Evolutionary conservation across 2,888 invertebrate genomes (phyloP).

Genomic region (Trachelus stipa): DNA sequence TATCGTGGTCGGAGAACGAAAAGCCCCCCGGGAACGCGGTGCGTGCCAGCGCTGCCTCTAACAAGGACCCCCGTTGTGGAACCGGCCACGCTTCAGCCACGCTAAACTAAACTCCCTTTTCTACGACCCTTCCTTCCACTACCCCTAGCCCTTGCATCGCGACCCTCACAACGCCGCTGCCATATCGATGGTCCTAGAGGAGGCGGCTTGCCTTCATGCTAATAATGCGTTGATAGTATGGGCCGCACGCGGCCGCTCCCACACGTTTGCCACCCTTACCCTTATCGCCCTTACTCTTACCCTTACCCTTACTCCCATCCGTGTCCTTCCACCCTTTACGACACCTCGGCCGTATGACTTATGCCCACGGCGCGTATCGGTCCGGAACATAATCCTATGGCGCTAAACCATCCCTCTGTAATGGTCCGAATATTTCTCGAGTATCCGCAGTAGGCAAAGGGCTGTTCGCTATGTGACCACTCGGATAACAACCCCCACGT

Average conservation of each 20-base stretch:
- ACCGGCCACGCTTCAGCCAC: slow-evolving; percentile 47
- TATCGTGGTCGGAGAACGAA: slow-evolving; percentile 24
- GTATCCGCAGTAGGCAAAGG: neutral
- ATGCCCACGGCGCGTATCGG: slow-evolving; percentile 37
- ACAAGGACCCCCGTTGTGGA: slow-evolving; percentile 50
- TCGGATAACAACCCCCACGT: too few relatives aligned
- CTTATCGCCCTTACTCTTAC: slow-evolving; percentile 23
- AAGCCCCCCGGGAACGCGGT: slow-evolving; percentile 39
- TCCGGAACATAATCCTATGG: slow-evolving; percentile 17
- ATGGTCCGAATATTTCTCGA: slow-evolving; percentile 25
- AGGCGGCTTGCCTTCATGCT: slow-evolving; percentile 55
- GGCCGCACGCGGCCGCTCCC: slow-evolving; percentile 55
- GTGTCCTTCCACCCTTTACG: slow-evolving; percentile 31
- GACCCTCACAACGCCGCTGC: slow-evolving; percentile 19
- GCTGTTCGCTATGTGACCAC: neutral
- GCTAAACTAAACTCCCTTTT: slow-evolving; percentile 46
- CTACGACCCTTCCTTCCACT: slow-evolving; percentile 21
- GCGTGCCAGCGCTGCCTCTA: slow-evolving; percentile 48
- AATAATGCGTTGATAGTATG: slow-evolving; percentile 56
- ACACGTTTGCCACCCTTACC: slow-evolving; percentile 36
- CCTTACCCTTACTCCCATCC: slow-evolving; percentile 35
- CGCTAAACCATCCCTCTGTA: slow-evolving; percentile 11
- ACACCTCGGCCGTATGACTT: slow-evolving; percentile 46
- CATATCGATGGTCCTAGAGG: slow-evolving; percentile 54
- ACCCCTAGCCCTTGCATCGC: slow-evolving; percentile 10